Evolutionary conservation across 2,797 vertebrate species (phyloP).

Genomic region (Triplophysa bombifrons): DNA sequence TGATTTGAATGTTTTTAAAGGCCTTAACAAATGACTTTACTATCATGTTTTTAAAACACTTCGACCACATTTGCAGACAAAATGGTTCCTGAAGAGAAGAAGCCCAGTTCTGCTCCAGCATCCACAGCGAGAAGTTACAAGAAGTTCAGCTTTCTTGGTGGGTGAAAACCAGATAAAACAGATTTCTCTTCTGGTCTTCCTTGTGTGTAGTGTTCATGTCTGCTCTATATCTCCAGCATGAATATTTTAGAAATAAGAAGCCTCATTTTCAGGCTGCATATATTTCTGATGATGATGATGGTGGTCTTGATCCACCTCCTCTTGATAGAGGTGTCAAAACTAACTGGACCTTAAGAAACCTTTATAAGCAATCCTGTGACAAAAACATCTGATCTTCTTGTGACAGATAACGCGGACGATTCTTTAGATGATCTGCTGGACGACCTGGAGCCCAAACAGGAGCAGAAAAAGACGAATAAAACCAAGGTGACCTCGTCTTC

Average conservation of each 20-base stretch:
- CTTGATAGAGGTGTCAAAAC: constrained; percentile 55
- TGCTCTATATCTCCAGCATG: background rate
- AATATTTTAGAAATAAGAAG: background rate
- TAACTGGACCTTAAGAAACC: background rate
- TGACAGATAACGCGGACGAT: constrained; percentile 72
- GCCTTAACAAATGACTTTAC: background rate
- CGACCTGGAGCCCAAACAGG: constrained; percentile 71
- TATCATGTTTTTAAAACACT: background rate
- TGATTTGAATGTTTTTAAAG: constrained; percentile 5
- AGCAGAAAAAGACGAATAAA: constrained; percentile 59
- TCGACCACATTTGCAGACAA: constrained; percentile 61
- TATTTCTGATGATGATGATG: constrained; percentile 59
- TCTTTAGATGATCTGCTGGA: constrained; percentile 76
- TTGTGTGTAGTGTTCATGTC: too few relatives aligned
- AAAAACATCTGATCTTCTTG: background rate
- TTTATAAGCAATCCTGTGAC: background rate
- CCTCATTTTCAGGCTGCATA: constrained; percentile 43
- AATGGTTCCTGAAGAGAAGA: constrained; percentile 60
- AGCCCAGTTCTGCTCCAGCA: constrained; percentile 64
- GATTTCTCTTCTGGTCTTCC: too few relatives aligned
- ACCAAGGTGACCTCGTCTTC: constrained; percentile 38
- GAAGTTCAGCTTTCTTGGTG: constrained; percentile 83
- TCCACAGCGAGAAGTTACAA: constrained; percentile 65
- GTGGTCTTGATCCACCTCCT: constrained; percentile 49
- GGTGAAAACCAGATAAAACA: constrained; percentile 34